Evolutionary conservation across 2,113 vertebrate species (phyloP).

Genomic region (Polypterus senegalus): DNA sequence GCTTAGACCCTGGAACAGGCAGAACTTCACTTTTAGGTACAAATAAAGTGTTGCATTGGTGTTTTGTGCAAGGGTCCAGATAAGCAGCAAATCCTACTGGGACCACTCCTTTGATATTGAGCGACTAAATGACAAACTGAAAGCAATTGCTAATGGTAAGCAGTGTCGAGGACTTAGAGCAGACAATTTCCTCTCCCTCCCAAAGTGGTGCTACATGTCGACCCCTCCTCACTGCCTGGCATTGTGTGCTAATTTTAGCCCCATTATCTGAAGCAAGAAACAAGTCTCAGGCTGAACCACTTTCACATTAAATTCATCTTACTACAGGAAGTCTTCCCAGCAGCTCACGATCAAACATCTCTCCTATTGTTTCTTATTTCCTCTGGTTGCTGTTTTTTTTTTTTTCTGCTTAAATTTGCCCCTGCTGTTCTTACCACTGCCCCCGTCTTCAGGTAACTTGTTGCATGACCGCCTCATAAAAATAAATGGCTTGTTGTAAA

Average conservation of each 20-base stretch:
- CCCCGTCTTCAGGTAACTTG: background rate
- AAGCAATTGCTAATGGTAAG: conserved; percentile 32
- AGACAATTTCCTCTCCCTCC: conserved; percentile 57
- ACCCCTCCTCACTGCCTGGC: conserved; percentile 54
- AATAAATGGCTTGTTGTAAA: too few species aligned
- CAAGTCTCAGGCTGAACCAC: conserved; percentile 56
- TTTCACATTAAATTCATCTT: conserved; percentile 63
- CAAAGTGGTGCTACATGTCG: conserved; percentile 50
- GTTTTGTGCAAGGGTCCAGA: too few species aligned
- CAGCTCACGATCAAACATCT: conserved; percentile 75
- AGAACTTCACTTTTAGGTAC: too few species aligned
- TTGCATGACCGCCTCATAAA: too few species aligned
- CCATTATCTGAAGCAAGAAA: conserved; percentile 62
- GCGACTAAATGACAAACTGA: background rate
- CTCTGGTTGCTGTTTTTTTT: conserved; percentile 57
- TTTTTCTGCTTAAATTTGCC: conserved; percentile 19
- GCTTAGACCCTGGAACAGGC: too few species aligned
- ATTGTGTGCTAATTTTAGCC: conserved; percentile 93
- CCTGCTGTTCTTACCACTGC: conserved; percentile 10
- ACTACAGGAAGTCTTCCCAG: conserved; percentile 53
- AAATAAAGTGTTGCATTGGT: too few species aligned
- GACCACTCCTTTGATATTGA: background rate
- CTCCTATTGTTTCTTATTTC: conserved; percentile 88
- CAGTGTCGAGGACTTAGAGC: conserved; percentile 1
- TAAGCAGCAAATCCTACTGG: background rate